Percentiles rank a stretch among this genome's conserved stretches.
These are phyloP conservation scores for Drosophila ambigua DNA, from an alignment of 1,140 invertebrate genomes.

Conservation along the genomic window DNA sequence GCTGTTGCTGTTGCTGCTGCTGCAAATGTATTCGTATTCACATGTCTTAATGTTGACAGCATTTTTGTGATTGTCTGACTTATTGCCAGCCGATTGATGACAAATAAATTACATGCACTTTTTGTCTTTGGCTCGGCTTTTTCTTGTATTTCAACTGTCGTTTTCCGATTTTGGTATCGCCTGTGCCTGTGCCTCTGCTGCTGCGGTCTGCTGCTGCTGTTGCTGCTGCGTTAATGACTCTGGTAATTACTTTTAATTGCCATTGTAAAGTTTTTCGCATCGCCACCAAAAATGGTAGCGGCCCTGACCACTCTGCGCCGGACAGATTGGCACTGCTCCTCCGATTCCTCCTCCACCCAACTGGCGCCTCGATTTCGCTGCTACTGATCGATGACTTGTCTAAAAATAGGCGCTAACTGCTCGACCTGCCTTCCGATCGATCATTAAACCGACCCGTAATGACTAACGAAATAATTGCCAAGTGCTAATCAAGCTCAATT, in stretches of 20 bases:
- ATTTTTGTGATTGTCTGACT: constrained; percentile 84
- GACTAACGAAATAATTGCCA: constrained; percentile 12
- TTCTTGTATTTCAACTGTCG: constrained; percentile 58
- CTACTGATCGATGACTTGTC: constrained; percentile 34
- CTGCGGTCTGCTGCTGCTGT: constrained; percentile 6
- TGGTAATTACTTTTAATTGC: constrained; percentile 81
- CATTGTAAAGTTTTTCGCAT: constrained; percentile 80
- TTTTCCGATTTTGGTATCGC: constrained; percentile 75
- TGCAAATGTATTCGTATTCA: constrained; percentile 77
- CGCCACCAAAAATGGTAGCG: constrained; percentile 72
- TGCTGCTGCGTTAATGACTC: constrained; percentile 71
- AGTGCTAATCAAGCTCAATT: constrained; percentile 37
- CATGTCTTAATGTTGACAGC: constrained; percentile 83
- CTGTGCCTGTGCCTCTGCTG: constrained; percentile 17
- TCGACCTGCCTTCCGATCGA: constrained; percentile 16
- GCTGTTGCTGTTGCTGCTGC: constrained; percentile 31
- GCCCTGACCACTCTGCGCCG: constrained; percentile 61
- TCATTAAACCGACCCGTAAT: constrained; percentile 36
- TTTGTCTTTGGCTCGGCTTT: constrained; percentile 44
- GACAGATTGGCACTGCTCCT: constrained; percentile 33
- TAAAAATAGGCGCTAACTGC: constrained; percentile 49
- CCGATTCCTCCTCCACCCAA: not conserved
- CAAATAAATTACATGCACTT: constrained; percentile 82
- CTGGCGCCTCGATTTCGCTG: constrained; percentile 53
- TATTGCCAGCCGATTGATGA: constrained; percentile 82